Evolutionary conservation across 1,140 invertebrate species (phyloP).

Genomic region (Ceratosolen fusciceps): DNA sequence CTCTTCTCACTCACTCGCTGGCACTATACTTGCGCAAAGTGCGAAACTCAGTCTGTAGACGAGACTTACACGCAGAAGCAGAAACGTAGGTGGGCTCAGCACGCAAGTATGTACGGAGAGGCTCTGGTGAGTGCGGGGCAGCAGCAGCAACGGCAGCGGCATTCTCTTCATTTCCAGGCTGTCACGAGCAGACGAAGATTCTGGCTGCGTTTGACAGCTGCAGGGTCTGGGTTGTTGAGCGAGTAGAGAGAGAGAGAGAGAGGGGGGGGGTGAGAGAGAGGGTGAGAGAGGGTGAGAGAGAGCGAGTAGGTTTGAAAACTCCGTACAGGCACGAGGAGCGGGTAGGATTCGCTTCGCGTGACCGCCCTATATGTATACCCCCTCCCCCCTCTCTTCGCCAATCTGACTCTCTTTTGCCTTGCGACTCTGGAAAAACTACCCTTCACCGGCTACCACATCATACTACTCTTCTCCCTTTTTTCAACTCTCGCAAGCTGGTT

Average conservation of each 20-base stretch:
- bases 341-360: conserved; percentile 39
- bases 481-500: conserved; percentile 15
- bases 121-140: conserved; percentile 53
- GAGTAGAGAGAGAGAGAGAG: conserved; percentile 43
- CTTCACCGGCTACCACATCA: conserved; percentile 40
- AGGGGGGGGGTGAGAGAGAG: conserved; percentile 49
- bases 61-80: conserved; percentile 1
- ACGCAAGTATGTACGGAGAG: conserved; percentile 36
- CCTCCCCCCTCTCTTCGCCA: not conserved
- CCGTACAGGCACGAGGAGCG: conserved; percentile 22
- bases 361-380: conserved; percentile 37
- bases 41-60: conserved; percentile 27
- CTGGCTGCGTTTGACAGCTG: conserved; percentile 72
- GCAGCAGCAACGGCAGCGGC: conserved; percentile 54
- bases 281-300: conserved; percentile 46
- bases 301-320: conserved; percentile 28
- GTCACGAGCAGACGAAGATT: conserved; percentile 73
- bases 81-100: not conserved
- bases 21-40: conserved; percentile 17
- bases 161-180: conserved; percentile 73
- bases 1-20: not conserved
- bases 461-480: conserved; percentile 54
- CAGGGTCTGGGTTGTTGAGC: conserved; percentile 64
- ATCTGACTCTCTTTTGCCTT: conserved; percentile 29
- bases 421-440: conserved; percentile 41